Conservation (phyloP, 2,113 vertebrate genomes). For the Anoura caudifer region DNA sequence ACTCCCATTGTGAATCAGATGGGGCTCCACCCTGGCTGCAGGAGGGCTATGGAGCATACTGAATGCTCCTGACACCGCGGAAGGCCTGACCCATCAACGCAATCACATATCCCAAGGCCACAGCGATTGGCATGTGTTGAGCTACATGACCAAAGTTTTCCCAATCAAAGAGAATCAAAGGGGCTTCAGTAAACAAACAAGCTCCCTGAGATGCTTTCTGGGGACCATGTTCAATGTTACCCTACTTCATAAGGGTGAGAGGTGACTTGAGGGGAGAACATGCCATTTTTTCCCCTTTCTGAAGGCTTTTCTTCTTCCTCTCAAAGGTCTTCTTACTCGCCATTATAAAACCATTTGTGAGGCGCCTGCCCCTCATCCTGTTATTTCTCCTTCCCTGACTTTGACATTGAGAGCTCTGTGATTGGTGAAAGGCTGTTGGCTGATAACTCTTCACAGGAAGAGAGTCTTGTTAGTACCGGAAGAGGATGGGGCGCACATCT, state of each 20-base stretch:
- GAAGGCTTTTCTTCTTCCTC: not conserved
- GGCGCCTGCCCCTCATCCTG: not conserved
- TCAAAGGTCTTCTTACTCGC: not conserved
- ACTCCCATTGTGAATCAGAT: not conserved
- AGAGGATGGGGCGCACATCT: not conserved
- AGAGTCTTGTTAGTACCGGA: not conserved
- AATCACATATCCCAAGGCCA: not conserved
- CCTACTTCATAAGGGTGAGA: not conserved
- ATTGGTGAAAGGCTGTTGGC: not conserved
- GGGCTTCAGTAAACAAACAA: not conserved
- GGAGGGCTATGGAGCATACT: rapidly evolving
- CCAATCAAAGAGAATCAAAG: not conserved
- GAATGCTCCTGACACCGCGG: too few species aligned
- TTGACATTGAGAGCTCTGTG: not conserved
- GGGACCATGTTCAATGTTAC: not conserved
- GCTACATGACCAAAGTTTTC: not conserved
- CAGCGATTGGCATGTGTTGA: not conserved
- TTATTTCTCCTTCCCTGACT: not conserved
- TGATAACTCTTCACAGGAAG: not conserved
- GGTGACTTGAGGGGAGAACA: not conserved
- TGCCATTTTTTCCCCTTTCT: not conserved
- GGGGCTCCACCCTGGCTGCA: not conserved
- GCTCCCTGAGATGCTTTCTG: not conserved
- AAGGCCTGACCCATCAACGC: not conserved
- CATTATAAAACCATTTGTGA: not conserved